Conservation (phyloP, 2,797 vertebrate genomes). For the Potorous gilbertii region DNA sequence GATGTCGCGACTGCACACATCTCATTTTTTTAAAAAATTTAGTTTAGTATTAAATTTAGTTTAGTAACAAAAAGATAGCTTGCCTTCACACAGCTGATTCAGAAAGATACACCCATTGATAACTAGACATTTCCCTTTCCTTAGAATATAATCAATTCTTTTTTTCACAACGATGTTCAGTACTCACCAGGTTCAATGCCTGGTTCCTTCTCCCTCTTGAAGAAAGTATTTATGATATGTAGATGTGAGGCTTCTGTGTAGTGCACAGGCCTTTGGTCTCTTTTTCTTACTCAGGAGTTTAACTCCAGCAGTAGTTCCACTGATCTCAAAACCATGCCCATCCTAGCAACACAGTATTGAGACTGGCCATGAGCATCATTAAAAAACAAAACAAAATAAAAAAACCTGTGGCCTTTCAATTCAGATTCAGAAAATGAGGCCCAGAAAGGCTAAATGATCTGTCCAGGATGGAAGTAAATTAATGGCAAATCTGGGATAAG, state of each 20-base stretch:
- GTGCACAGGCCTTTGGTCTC: not conserved
- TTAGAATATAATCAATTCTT: not conserved
- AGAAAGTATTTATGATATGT: not conserved
- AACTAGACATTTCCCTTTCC: not conserved
- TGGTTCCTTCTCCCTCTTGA: not conserved
- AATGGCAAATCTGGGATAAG: not conserved
- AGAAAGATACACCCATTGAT: not conserved
- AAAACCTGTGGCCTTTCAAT: not conserved
- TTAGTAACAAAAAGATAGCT: not conserved
- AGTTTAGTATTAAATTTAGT: not conserved
- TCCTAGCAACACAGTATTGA: not conserved
- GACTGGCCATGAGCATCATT: not conserved
- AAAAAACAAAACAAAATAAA: not conserved
- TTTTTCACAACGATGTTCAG: not conserved
- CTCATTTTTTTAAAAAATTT: no score
- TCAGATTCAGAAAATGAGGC: constrained; percentile 25
- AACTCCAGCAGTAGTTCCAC: not conserved
- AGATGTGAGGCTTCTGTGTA: not conserved
- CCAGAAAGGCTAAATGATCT: not conserved
- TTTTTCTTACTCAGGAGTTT: not conserved
- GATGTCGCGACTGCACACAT: not conserved
- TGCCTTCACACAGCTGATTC: not conserved
- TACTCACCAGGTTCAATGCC: not conserved
- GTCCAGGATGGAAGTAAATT: not conserved
- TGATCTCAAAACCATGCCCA: not conserved